Conservation (phyloP, 2,888 invertebrate genomes). For the Drosophila austrosaltans region DNA sequence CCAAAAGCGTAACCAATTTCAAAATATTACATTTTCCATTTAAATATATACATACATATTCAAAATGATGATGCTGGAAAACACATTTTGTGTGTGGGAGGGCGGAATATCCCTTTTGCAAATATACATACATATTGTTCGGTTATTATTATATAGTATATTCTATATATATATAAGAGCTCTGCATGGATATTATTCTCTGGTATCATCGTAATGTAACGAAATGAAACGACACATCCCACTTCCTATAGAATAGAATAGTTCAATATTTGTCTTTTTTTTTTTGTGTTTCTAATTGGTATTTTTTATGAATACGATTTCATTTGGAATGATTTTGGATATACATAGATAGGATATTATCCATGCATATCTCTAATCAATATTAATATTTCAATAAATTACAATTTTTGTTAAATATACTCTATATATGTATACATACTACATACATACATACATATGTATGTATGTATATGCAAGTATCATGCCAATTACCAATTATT, state of each 20-base stretch:
- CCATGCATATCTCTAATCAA: constrained; percentile 4
- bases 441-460: neutral
- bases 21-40: constrained; percentile 8
- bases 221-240: constrained; percentile 1
- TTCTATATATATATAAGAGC: neutral
- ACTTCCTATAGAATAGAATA: constrained; percentile 1
- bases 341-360: constrained; percentile 1
- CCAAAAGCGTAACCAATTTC: neutral
- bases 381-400: constrained; percentile 11
- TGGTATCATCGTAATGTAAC: neutral
- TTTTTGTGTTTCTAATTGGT: constrained; percentile 20
- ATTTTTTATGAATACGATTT: constrained; percentile 25
- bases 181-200: constrained; percentile 5
- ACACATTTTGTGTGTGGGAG: neutral
- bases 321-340: constrained; percentile 35
- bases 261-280: neutral
- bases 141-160: constrained; percentile 8
- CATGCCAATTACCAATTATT: constrained; percentile 8
- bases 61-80: constrained; percentile 12
- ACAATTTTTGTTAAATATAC: neutral
- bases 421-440: neutral
- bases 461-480: neutral
- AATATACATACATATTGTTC: constrained; percentile 3
- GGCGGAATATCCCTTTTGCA: constrained; percentile 6
- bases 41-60: constrained; percentile 6